Conservation (phyloP, 2,888 invertebrate genomes). For the Aplocera efformata region DNA sequence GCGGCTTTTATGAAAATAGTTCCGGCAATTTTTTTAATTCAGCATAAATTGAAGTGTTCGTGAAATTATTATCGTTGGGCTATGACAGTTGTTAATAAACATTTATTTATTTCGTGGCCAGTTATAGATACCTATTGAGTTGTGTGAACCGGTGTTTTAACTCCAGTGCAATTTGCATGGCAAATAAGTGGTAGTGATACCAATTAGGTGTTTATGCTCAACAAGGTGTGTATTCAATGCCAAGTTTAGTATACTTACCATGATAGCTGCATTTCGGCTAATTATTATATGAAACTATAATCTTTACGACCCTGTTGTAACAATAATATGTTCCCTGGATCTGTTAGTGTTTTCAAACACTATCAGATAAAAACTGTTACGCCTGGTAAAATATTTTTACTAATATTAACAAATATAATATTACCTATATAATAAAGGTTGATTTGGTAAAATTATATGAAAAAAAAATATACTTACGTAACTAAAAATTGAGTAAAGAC, state of each 20-base stretch:
- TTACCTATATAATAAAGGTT: too few relatives aligned
- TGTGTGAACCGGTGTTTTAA: constrained; percentile 37
- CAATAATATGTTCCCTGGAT: neutral
- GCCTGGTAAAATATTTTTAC: too few relatives aligned
- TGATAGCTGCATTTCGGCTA: neutral
- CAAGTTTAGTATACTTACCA: constrained; percentile 38
- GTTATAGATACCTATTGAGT: constrained; percentile 22
- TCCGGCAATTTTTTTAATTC: constrained; percentile 17
- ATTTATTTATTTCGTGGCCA: constrained; percentile 16
- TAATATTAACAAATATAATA: too few relatives aligned
- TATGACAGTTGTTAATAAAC: neutral
- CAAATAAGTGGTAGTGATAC: constrained; percentile 46
- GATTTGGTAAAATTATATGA: too few relatives aligned
- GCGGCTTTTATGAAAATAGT: constrained; percentile 14
- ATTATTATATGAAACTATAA: neutral
- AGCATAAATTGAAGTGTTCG: constrained; percentile 9
- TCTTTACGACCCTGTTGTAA: neutral
- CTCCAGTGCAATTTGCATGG: constrained; percentile 48
- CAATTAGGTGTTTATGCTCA: constrained; percentile 42
- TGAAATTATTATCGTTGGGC: neutral
- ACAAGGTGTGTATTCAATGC: constrained; percentile 55
- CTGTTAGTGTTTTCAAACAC: too few relatives aligned
- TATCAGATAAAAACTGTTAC: too few relatives aligned
- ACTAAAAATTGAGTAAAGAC: too few relatives aligned
- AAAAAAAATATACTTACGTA: too few relatives aligned